phyloP scores from a whole-genome alignment of 2,888 invertebrate species.

The Trypoxylon attenuatum region DNA sequence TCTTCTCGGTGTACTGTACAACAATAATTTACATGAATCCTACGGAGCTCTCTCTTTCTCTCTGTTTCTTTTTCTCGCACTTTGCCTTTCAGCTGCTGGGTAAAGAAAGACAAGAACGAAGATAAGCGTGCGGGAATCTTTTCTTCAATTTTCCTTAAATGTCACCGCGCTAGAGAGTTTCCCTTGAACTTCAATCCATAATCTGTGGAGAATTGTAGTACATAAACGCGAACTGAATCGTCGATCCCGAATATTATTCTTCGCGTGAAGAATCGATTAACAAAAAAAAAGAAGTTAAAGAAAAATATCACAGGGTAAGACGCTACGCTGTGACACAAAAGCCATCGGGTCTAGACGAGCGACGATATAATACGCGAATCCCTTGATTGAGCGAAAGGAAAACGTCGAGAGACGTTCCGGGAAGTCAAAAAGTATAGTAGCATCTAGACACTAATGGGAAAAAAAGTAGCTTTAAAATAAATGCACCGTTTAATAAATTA shows the following conservation, averaged over 20 bases:
- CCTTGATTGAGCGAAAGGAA: slow-evolving; percentile 5
- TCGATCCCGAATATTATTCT: slow-evolving; percentile 31
- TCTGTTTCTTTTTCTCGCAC: slow-evolving; percentile 42
- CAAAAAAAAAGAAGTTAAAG: no score
- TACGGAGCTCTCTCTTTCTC: slow-evolving; percentile 34
- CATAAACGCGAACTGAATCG: slow-evolving; percentile 19
- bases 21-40: slow-evolving; percentile 61
- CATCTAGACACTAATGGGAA: slow-evolving; percentile 23
- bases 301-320: slow-evolving; percentile 69
- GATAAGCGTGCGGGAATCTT: neutral
- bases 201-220: slow-evolving; percentile 18
- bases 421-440: slow-evolving; percentile 23
- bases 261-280: slow-evolving; percentile 22
- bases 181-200: slow-evolving; percentile 18
- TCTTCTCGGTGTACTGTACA: slow-evolving; percentile 57
- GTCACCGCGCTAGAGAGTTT: no score
- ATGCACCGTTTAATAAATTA: slow-evolving; percentile 56
- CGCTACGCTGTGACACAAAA: slow-evolving; percentile 64
- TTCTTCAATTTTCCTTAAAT: neutral
- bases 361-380: slow-evolving; percentile 22
- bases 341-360: slow-evolving; percentile 37
- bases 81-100: no score
- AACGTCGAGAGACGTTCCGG: neutral
- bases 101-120: no score
- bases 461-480: slow-evolving; percentile 34